Evolutionary conservation across 2,797 vertebrate genomes (phyloP).

Genomic region (Gambusia yucatana): DNA sequence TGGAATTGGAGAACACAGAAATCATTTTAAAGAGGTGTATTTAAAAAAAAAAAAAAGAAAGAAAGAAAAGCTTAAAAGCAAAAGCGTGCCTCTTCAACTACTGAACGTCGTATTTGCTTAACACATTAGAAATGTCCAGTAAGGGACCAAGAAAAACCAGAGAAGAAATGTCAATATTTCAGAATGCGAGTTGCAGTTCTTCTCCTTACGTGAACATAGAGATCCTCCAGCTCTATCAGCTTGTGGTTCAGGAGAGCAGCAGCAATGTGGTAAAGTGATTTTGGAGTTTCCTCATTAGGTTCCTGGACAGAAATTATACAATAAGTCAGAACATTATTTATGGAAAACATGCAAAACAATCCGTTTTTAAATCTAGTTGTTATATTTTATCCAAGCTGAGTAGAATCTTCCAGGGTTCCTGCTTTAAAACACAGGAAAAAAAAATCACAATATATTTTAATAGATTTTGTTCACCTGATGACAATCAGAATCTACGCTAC

Average conservation of each 20-base stretch:
- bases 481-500: too few species aligned
- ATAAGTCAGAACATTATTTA: neutral
- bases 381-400: neutral
- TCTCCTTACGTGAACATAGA: slow-evolving; percentile 95
- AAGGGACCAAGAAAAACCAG: neutral
- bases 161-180: neutral
- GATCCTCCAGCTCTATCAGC: slow-evolving; percentile 96
- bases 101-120: neutral
- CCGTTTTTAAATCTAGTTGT: neutral
- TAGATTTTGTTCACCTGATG: neutral
- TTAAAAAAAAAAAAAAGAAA: neutral
- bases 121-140: neutral
- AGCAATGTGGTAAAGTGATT: slow-evolving; percentile 95
- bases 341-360: neutral
- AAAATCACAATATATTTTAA: neutral
- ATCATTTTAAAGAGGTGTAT: neutral
- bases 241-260: slow-evolving; percentile 95
- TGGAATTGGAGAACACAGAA: slow-evolving; percentile 57
- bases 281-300: slow-evolving; percentile 96
- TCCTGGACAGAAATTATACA: slow-evolving; percentile 79
- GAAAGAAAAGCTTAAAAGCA: neutral
- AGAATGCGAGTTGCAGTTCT: neutral
- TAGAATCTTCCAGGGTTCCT: neutral
- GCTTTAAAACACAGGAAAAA: neutral
- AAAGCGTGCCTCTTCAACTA: neutral